Percentiles rank a stretch among this genome's conserved stretches.
phyloP scores from a whole-genome alignment of 2,888 invertebrate species.

The Pseudococcus viburni region DNA sequence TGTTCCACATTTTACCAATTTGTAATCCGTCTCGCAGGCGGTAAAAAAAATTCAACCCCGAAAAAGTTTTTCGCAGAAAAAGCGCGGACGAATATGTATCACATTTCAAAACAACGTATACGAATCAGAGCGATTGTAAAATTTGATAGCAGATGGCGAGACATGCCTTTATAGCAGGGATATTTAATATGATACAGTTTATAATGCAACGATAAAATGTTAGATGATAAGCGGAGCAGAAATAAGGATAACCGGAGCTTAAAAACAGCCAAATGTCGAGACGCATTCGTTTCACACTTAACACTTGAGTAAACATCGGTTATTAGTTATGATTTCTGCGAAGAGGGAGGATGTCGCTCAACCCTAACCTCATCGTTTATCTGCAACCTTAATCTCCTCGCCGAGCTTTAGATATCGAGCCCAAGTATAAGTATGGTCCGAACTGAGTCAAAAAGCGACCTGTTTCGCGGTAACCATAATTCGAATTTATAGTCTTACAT shows the following conservation, averaged over 20 bases:
- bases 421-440: background rate
- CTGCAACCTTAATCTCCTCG: conserved; percentile 61
- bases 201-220: conserved; percentile 63
- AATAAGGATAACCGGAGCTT: conserved; percentile 65
- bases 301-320: conserved; percentile 65
- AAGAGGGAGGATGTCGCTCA: conserved; percentile 17
- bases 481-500: conserved; percentile 51
- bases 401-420: conserved; percentile 16
- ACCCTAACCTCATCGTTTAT: conserved; percentile 35
- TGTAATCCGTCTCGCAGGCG: background rate
- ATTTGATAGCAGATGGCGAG: conserved; percentile 61
- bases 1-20: too few species aligned
- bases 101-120: conserved; percentile 21
- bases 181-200: conserved; percentile 65
- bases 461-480: conserved; percentile 28
- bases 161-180: conserved; percentile 54
- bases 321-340: conserved; percentile 63
- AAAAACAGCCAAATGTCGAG: conserved; percentile 66
- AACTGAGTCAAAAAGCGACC: conserved; percentile 56
- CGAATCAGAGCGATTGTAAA: conserved; percentile 27
- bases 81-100: background rate
- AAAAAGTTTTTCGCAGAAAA: conserved; percentile 1
- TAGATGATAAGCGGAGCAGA: conserved; percentile 65
- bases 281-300: conserved; percentile 65
- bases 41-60: background rate